Base-by-base conservation (phyloP, 2,797 vertebrate species). In the Syngnathus acus region DNA sequence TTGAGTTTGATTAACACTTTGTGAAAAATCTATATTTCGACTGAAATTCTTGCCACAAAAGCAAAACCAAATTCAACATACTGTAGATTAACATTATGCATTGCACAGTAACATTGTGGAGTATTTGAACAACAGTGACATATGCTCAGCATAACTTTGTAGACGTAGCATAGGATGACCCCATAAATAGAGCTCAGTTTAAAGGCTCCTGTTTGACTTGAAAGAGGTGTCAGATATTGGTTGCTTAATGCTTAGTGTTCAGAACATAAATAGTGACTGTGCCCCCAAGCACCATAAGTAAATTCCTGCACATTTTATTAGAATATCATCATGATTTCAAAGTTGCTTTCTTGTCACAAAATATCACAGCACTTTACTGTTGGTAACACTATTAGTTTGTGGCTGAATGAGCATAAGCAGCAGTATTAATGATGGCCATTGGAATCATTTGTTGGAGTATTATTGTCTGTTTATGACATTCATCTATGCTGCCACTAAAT, bases 201-300 rank as follows among this genome's bases (percentile, higher is more conserved):
- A 6, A 23, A 62, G 6, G 21, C 13, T 13, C 40, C 16, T 23
- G 37, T 58, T 65, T 37, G 47, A 70, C 67, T 38, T 62, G 45
- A 40, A 53, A 66, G 78, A 77, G 72, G 65, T 71, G 74, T 53
- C 53, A 23, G n/a, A 68, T 37, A 63, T 1, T 38, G 32, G 26
- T 26, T 32, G 23, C 58, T 4, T 1, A 58, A 14, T 9, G 16
- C 39, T 16, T 14, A 13, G 13, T 26, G 23, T 17, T 50, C 16
- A 66, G 32, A 32, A 23, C 8, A 10, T 9, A 71, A 57, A 64
- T 6, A 59, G 19, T n/a, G 57, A n/a, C 4, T 32, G 32, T 32
- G 32, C 32, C 64, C 53, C 42, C 42, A 64, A 62, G 13, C 8
- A 38, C 65, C 21, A 62, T 39, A 53, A 23, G 55, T 16, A 6